Percentiles rank a stretch among this genome's conserved stretches.
Conservation (phyloP, 2,797 vertebrate genomes). For the Botia almorhae region DNA sequence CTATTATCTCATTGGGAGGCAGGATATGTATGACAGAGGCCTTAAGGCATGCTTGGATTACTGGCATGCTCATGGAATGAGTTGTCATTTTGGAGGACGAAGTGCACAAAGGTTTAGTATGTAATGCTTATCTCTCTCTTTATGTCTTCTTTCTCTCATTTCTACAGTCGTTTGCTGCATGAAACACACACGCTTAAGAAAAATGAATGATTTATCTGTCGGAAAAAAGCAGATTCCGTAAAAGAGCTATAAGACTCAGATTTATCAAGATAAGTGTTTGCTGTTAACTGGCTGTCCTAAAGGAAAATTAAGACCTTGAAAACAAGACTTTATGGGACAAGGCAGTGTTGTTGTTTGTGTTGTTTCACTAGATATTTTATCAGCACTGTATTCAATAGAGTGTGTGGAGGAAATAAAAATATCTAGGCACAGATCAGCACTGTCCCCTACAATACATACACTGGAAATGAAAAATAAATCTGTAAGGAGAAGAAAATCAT, state of each 20-base stretch:
- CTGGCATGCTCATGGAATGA: conserved; percentile 23
- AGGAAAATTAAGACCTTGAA: conserved; percentile 45
- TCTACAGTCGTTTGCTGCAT: background rate
- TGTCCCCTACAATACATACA: no score
- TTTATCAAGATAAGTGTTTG: conserved; percentile 35
- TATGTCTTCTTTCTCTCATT: conserved; percentile 12
- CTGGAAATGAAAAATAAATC: no score
- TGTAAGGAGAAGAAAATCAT: background rate
- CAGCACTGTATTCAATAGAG: no score
- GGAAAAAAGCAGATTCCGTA: conserved; percentile 38
- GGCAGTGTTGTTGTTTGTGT: conserved; percentile 35
- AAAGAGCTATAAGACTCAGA: conserved; percentile 3
- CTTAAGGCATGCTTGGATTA: conserved; percentile 32
- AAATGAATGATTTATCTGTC: conserved; percentile 35
- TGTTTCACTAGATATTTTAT: no score
- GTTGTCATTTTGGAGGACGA: conserved; percentile 25
- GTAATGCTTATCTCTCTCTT: conserved; percentile 14
- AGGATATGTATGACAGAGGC: background rate
- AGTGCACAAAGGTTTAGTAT: conserved; percentile 28
- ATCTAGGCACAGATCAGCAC: no score
- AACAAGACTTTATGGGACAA: conserved; percentile 35
- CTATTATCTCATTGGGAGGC: conserved; percentile 13
- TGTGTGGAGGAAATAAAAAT: no score
- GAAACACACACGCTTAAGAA: background rate
- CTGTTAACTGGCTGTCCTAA: conserved; percentile 30